Conservation (phyloP, 2,888 invertebrate genomes). For the Lepidochrysops patricia region DNA sequence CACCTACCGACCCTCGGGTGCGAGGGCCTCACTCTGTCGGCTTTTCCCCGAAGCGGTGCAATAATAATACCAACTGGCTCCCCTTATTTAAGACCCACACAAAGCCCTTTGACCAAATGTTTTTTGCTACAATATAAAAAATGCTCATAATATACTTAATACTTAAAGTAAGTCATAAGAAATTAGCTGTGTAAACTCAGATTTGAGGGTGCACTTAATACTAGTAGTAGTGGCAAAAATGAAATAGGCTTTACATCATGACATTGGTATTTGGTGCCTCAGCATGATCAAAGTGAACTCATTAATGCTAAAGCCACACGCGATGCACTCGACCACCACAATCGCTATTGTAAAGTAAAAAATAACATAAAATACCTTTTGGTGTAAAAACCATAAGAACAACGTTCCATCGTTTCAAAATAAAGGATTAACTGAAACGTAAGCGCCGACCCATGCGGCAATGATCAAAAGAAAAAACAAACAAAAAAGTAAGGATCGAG, state of each 20-base stretch:
- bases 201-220: background rate
- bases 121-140: conserved; percentile 21
- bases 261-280: background rate
- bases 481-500: conserved; percentile 68
- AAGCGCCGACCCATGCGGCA: conserved; percentile 72
- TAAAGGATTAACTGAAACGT: conserved; percentile 72
- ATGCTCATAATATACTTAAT: background rate
- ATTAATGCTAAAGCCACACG: conserved; percentile 46
- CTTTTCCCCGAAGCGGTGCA: conserved; percentile 60
- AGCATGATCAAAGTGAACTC: background rate
- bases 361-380: conserved; percentile 83
- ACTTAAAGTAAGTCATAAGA: background rate
- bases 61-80: conserved; percentile 52
- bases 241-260: background rate
- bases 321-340: conserved; percentile 58
- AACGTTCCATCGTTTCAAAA: conserved; percentile 84
- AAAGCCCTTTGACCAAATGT: conserved; percentile 26
- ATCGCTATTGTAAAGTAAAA: conserved; percentile 66
- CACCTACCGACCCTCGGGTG: conserved; percentile 61
- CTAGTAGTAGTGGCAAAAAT: background rate
- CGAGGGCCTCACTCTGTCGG: conserved; percentile 60
- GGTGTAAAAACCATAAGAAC: conserved; percentile 86
- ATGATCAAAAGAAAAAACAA: conserved; percentile 65
- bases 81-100: conserved; percentile 23
- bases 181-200: background rate